Conservation (phyloP, 2,888 invertebrate genomes). For the Hypomecis punctinalis region DNA sequence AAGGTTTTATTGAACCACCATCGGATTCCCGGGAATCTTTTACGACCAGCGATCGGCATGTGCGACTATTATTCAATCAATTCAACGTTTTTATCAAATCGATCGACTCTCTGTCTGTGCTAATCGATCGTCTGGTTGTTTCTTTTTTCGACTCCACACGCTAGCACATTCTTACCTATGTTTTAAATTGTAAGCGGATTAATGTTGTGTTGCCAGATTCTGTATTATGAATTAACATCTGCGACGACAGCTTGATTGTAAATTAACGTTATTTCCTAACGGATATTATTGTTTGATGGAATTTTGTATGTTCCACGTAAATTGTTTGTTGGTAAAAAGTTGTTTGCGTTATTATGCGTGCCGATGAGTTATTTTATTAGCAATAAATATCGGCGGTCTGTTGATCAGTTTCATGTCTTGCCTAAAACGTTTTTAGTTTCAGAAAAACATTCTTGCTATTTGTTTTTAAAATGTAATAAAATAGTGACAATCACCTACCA, state of each 20-base stretch:
- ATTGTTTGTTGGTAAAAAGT: slow-evolving; percentile 54
- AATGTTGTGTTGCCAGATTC: slow-evolving; percentile 49
- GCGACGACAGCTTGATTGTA: slow-evolving; percentile 68
- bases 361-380: slow-evolving; percentile 69
- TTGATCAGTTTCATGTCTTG: slow-evolving; percentile 59
- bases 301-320: slow-evolving; percentile 63
- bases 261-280: slow-evolving; percentile 66
- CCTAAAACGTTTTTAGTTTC: slow-evolving; percentile 54
- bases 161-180: slow-evolving; percentile 2
- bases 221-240: slow-evolving; percentile 60
- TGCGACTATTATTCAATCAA: slow-evolving; percentile 47
- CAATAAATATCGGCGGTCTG: slow-evolving; percentile 77
- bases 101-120: slow-evolving; percentile 24
- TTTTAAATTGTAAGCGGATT: slow-evolving; percentile 8
- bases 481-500: neutral
- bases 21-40: slow-evolving; percentile 56
- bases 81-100: slow-evolving; percentile 36
- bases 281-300: slow-evolving; percentile 72
- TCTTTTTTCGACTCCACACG: slow-evolving; percentile 5
- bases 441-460: slow-evolving; percentile 38
- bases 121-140: slow-evolving; percentile 29
- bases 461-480: slow-evolving; percentile 57
- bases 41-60: slow-evolving; percentile 45
- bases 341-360: slow-evolving; percentile 61
- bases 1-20: slow-evolving; percentile 62